Base-by-base conservation (phyloP, 2,888 invertebrate species). In the Rosalia funebris region DNA sequence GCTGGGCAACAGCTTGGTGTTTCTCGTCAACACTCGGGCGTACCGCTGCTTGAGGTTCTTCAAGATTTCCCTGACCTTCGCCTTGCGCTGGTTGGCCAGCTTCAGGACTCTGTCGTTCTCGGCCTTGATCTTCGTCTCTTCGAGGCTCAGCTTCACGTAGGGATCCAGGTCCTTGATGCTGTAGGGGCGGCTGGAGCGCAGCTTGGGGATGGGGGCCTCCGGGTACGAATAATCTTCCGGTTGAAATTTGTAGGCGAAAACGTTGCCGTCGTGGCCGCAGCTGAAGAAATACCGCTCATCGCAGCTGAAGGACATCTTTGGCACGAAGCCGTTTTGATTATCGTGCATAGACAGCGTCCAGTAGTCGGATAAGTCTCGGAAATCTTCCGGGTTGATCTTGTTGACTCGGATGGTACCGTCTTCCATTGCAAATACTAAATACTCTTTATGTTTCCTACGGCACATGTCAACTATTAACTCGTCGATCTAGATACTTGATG, bases 301-400 rank as follows among this genome's bases (percentile, higher is more conserved):
- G 53, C 81, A 82, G 71, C 88, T 90, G 62, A 89, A 84, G 57
- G 86, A 84, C 54, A 93, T 82, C 57, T 84, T 83, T 0, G 88
- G 85, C 20, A 93, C 85, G 10, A 82, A 83, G 4, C 93, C 93
- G 19, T 89, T 88, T 57, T 85, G 84, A 41, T 85, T 85, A 75
- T 93, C 91, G 75, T 94, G 93, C 89, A 92, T 91, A 1, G 89
- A 83, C 31, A 91, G 80, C 34, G 84, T 83, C 82, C 89, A 90
- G 72, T 87, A 89, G 73, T 93, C 89, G 0, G 83, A 80, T 1
- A 88, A 78, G 76, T 89, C 85, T 2, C 83, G 78, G 58, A 83
- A 83, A 70, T 87, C 79, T 0, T 82, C 69, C 0, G 74, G 68
- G 61, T 86, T 84, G 0, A 83, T 69, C 48, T 77, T 82, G 66